These are phyloP conservation scores for Heliconius hortense DNA, from an alignment of 2,888 invertebrate species.

Conservation along the genomic window DNA sequence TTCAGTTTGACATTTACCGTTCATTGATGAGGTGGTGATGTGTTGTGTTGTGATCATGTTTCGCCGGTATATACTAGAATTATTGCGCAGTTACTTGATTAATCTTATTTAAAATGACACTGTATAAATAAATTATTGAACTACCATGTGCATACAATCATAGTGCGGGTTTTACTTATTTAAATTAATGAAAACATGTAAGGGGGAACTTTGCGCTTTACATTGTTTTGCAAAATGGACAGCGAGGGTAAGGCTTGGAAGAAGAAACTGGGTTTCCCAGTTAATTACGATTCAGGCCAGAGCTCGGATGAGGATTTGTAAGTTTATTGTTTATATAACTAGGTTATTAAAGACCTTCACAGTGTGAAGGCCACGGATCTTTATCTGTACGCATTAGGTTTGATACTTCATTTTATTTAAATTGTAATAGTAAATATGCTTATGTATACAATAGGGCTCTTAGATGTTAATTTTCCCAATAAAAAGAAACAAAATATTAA, in stretches of 20 bases:
- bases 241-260: slow-evolving; percentile 76
- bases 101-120: slow-evolving; percentile 19
- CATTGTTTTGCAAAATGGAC: slow-evolving; percentile 57
- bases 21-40: slow-evolving; percentile 37
- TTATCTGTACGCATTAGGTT: slow-evolving; percentile 19
- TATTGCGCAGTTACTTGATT: slow-evolving; percentile 25
- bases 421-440: neutral
- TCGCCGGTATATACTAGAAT: slow-evolving; percentile 39
- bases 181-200: slow-evolving; percentile 40
- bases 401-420: slow-evolving; percentile 8
- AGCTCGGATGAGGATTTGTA: slow-evolving; percentile 78
- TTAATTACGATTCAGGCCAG: slow-evolving; percentile 75
- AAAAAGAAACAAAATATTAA: neutral
- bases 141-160: slow-evolving; percentile 2
- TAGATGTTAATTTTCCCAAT: neutral
- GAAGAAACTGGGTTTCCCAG: slow-evolving; percentile 72
- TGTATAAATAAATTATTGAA: neutral
- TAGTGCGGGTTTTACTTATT: slow-evolving; percentile 23
- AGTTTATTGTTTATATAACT: slow-evolving; percentile 49
- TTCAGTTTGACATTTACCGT: slow-evolving; percentile 37
- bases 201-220: slow-evolving; percentile 35
- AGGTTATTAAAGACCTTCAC: slow-evolving; percentile 26
- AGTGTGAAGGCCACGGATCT: slow-evolving; percentile 36
- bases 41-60: slow-evolving; percentile 24
- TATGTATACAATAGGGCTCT: neutral